Evolutionary conservation across 1,140 invertebrate genomes (phyloP), one percentile per base, ranked within the genome.

Genomic region (Myzus persicae): DNA sequence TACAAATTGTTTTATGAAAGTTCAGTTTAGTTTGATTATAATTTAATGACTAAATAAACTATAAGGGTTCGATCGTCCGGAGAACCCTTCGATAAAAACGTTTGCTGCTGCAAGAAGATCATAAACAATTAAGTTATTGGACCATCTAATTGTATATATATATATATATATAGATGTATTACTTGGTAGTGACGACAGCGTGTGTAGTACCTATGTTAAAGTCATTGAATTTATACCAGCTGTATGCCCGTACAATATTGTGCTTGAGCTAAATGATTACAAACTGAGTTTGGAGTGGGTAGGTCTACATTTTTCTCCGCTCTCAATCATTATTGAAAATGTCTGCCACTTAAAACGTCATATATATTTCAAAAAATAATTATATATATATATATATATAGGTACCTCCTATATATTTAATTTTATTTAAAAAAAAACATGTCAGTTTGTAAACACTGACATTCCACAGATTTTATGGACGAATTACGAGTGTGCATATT

Each of bases 271-370:
- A 82, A 92, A 92, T 91, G 44, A 82, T 93, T 93, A 93, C 46
- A 85, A 93, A 93, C 84, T 38, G 38, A 18, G 20, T 82, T 91
- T 44, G 67, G 40, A 91, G 90, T 91, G 90, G 67, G 90, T 48
- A 51, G 31, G 20, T 67, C 87, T 22, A 67, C 31, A 90, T 90
- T 42, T 90, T 54, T 82, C 36, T 40, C 76, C 14, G 91, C 91
- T 93, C 91, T 93, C 91, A 85, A 93, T 93, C 91, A 93, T 93
- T 93, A 93, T 93, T 85, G 81, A 93, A 93, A 48, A 93, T 93
- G 91, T 85, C 91, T 93, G 44, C 91, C 91, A 93, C 91, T 93
- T 93, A 93, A 84, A 93, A 93, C 81, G 91, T 85, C 91, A 54
- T 85, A 48, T 44, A 82, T 82, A 85, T 51, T 84, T 92, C n/a